These are phyloP conservation scores for Adela reaumurella DNA, from an alignment of 2,888 invertebrate genomes.

Conservation along the genomic window DNA sequence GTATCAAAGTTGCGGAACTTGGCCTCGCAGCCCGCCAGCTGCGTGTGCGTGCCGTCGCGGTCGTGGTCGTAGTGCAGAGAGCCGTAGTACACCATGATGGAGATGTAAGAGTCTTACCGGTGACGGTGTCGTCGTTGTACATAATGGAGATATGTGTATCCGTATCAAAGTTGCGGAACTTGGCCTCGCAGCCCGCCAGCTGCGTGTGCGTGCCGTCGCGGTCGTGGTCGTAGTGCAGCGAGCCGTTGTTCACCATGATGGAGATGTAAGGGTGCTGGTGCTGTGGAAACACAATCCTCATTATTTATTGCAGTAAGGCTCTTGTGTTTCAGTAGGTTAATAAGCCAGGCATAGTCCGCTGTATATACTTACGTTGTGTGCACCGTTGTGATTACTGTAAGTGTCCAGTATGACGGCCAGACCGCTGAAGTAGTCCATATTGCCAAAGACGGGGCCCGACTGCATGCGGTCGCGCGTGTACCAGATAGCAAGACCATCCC, in stretches of 20 bases:
- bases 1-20: slow-evolving; percentile 88
- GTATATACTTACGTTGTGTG: slow-evolving; percentile 79
- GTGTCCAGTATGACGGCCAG: slow-evolving; percentile 94
- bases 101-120: slow-evolving; percentile 50
- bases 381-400: slow-evolving; percentile 98
- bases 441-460: slow-evolving; percentile 90
- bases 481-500: slow-evolving; percentile 97
- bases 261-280: slow-evolving; percentile 98
- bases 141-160: slow-evolving; percentile 89
- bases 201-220: slow-evolving; percentile 97
- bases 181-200: slow-evolving; percentile 93
- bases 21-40: slow-evolving; percentile 94
- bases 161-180: slow-evolving; percentile 85
- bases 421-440: slow-evolving; percentile 85
- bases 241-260: slow-evolving; percentile 97
- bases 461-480: slow-evolving; percentile 79
- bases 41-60: slow-evolving; percentile 96
- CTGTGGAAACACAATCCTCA: slow-evolving; percentile 57
- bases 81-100: slow-evolving; percentile 43
- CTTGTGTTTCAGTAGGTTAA: too few relatives aligned
- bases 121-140: slow-evolving; percentile 87
- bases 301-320: too few relatives aligned
- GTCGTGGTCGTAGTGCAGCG: slow-evolving; percentile 95
- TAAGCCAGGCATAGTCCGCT: too few relatives aligned
- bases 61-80: slow-evolving; percentile 96